A percentile compares a stretch with the other conserved stretches of the same genome.
Evolutionary conservation across 2,113 vertebrate genomes (phyloP).

Genomic region (Lipophrys pholis): DNA sequence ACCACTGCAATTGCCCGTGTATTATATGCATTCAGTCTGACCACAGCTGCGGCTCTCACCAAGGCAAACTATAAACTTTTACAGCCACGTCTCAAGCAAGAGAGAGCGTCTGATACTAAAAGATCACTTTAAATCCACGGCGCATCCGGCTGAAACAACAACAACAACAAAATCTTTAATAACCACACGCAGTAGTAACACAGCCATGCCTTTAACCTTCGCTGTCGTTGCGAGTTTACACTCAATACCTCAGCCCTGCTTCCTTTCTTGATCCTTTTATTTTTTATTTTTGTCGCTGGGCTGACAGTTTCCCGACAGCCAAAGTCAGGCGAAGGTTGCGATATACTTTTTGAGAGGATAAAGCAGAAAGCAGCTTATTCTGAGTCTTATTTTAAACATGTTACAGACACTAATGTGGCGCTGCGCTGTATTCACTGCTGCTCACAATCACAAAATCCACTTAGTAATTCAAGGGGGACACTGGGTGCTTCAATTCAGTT

Average conservation of each 20-base stretch:
- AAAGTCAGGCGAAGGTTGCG: conserved; percentile 50
- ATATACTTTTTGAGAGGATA: not conserved
- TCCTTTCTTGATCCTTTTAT: conserved; percentile 8
- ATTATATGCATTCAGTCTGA: not conserved
- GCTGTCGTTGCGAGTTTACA: conserved; percentile 15
- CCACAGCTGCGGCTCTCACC: not conserved
- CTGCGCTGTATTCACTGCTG: not conserved
- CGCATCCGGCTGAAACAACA: not conserved
- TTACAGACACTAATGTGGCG: not conserved
- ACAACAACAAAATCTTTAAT: conserved; percentile 5
- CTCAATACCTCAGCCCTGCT: not conserved
- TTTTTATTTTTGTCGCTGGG: not conserved
- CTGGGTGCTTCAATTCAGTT: not conserved
- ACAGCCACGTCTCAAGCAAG: not conserved
- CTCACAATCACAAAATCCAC: not conserved
- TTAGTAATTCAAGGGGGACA: not conserved
- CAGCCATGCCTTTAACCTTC: conserved; percentile 19
- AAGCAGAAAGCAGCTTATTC: conserved; percentile 29
- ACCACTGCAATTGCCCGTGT: not conserved
- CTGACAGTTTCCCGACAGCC: conserved; percentile 15
- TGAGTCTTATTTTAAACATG: not conserved
- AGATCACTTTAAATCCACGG: conserved; percentile 7
- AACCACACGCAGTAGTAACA: not conserved
- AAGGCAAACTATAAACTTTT: conserved; percentile 8
- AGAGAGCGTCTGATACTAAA: not conserved